A percentile compares a stretch with the other conserved stretches of the same genome.
Evolutionary conservation across 2,888 invertebrate genomes (phyloP).

Genomic region (Synanthedon andrenaeformis): DNA sequence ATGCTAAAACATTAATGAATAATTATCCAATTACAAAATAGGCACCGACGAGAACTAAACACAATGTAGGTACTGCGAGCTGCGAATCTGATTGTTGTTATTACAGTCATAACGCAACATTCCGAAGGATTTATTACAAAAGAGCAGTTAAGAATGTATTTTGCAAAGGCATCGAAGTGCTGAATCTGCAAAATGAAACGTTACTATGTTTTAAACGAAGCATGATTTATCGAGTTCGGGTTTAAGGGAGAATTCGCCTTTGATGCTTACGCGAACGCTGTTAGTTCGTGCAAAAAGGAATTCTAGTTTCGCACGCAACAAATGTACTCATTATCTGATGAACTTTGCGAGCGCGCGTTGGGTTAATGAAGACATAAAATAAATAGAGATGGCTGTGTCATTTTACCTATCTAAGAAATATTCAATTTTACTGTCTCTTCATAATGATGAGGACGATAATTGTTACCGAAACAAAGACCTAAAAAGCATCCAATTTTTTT

Average conservation of each 20-base stretch:
- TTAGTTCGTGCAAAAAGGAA: slow-evolving; percentile 58
- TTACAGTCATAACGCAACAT: slow-evolving; percentile 54
- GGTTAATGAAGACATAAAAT: slow-evolving; percentile 14
- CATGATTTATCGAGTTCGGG: slow-evolving; percentile 31
- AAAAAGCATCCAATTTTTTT: no score
- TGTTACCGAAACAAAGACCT: no score
- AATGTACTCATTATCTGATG: slow-evolving; percentile 67
- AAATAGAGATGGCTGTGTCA: not conserved
- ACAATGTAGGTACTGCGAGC: slow-evolving; percentile 49
- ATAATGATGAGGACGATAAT: no score
- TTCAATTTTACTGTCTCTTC: no score
- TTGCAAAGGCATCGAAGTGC: slow-evolving; percentile 37
- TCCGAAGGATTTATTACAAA: slow-evolving; percentile 58
- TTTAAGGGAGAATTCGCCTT: slow-evolving; percentile 23
- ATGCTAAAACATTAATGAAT: slow-evolving; percentile 1
- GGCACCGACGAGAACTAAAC: slow-evolving; percentile 31
- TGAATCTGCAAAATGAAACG: slow-evolving; percentile 53
- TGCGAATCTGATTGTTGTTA: slow-evolving; percentile 60
- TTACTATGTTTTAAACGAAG: slow-evolving; percentile 36
- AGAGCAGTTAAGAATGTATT: slow-evolving; percentile 51
- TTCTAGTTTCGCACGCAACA: slow-evolving; percentile 70
- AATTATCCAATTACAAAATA: slow-evolving; percentile 39
- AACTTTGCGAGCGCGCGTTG: slow-evolving; percentile 42
- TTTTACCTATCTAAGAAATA: not conserved
- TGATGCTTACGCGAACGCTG: slow-evolving; percentile 54